Conservation (phyloP, 2,888 invertebrate species). For the Trisateles emortualis region DNA sequence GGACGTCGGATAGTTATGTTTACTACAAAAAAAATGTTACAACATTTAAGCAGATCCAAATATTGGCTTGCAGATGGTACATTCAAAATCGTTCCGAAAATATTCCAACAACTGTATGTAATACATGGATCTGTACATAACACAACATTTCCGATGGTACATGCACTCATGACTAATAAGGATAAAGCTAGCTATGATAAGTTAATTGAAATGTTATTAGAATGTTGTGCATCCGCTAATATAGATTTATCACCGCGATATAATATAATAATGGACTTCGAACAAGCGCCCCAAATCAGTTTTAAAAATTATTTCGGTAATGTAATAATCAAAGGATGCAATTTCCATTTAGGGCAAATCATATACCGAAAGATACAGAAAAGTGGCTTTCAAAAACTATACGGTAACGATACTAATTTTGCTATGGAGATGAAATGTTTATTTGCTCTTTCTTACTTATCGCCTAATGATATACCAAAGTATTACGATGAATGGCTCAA, state of each 20-base stretch:
- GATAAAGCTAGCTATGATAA: slow-evolving; percentile 3
- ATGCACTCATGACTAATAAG: slow-evolving; percentile 1
- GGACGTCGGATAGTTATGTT: background rate
- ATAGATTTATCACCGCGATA: too few species aligned
- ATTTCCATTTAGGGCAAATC: too few species aligned
- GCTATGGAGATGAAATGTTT: too few species aligned
- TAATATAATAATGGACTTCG: too few species aligned
- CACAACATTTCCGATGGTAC: slow-evolving; percentile 7
- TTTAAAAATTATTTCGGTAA: slow-evolving; percentile 4
- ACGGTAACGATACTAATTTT: too few species aligned
- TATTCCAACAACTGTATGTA: too few species aligned
- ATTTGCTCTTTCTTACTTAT: too few species aligned
- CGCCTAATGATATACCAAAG: too few species aligned
- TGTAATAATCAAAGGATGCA: too few species aligned
- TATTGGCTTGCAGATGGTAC: slow-evolving; percentile 12
- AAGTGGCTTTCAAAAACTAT: too few species aligned
- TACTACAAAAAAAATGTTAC: slow-evolving; percentile 5
- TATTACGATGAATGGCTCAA: too few species aligned
- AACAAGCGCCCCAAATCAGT: slow-evolving; percentile 3
- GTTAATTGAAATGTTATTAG: background rate
- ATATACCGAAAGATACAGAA: slow-evolving; percentile 1
- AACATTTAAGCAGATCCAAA: slow-evolving; percentile 13
- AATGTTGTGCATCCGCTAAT: background rate
- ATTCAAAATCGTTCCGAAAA: slow-evolving; percentile 11
- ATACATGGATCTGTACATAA: too few species aligned